phyloP scores from a whole-genome alignment of 2,797 vertebrate genomes.

The Myotis vivesi region DNA sequence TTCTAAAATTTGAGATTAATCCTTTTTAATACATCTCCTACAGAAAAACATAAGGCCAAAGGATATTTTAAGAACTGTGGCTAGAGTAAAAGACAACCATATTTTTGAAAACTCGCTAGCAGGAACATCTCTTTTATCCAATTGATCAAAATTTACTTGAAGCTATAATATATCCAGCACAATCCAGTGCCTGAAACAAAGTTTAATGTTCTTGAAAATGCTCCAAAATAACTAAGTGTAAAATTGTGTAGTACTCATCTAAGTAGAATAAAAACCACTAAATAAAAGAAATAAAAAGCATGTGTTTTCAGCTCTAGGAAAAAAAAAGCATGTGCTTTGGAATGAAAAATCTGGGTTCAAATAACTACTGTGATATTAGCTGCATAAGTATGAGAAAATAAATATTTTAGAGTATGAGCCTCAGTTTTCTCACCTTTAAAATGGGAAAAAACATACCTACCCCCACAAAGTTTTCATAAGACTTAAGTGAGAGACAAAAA shows the following conservation, averaged over 20 bases:
- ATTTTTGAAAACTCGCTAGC: slow-evolving; percentile 7
- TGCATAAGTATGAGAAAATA: background rate
- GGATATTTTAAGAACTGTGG: slow-evolving; percentile 42
- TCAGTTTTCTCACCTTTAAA: slow-evolving; percentile 72
- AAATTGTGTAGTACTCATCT: background rate
- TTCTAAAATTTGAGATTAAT: slow-evolving; percentile 48
- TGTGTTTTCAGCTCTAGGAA: slow-evolving; percentile 28
- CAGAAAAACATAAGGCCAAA: slow-evolving; percentile 40
- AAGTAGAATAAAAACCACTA: slow-evolving; percentile 14
- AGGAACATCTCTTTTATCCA: slow-evolving; percentile 37
- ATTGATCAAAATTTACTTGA: slow-evolving; percentile 42
- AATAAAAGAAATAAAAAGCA: slow-evolving; percentile 28
- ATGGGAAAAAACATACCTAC: slow-evolving; percentile 27
- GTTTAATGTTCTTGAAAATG: slow-evolving; percentile 44
- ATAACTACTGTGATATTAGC: slow-evolving; percentile 7
- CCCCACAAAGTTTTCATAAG: slow-evolving; percentile 38
- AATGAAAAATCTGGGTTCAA: slow-evolving; percentile 16
- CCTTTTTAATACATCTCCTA: slow-evolving; percentile 8
- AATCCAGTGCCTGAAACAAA: slow-evolving; percentile 53
- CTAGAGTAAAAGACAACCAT: background rate
- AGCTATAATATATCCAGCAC: slow-evolving; percentile 34
- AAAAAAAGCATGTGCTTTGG: slow-evolving; percentile 21
- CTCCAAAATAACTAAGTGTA: background rate
- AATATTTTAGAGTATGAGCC: slow-evolving; percentile 50
- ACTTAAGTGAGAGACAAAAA: background rate